Evolutionary conservation across 2,888 invertebrate genomes (phyloP), one percentile per base, ranked within the genome.

Genomic region (Chymomyza fuscimana): DNA sequence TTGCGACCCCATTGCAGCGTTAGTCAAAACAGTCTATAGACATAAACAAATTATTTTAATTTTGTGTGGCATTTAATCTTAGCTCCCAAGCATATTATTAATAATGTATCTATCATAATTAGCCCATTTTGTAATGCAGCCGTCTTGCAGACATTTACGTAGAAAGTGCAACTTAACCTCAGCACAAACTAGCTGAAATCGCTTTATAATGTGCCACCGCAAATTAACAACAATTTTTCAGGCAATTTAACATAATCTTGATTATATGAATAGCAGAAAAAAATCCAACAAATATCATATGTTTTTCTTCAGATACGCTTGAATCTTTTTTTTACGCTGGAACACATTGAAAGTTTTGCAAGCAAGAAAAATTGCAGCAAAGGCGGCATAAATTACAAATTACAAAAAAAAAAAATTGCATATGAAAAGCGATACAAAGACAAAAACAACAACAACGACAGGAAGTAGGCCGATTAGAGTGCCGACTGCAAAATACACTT

Each of bases 191-290:
- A 19, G 15, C 56, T 73, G 74, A 75, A 82, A 86, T 84, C 72
- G 86, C 79, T 86, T 82, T 84, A 80, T 87, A 87, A 86, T 86
- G 82, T 79, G 77, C 78, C 74, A 65, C 65, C 68, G 80, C 73
- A 82, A 86, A 86, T 86, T 87, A 86, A 77, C 82, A 86, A 81
- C 86, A 87, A 84, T 88, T 88, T 87, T 84, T 74, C 86, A 79
- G 77, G 65, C 87, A 87, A 87, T 87, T 87, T 83, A 88, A 87
- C 86, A 84, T 80, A 79, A 87, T 86, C 87, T 86, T 80, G 84
- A 86, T 87, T 74, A 76, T 77, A 71, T 76, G 62, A 73, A 69
- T 74, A 72, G 74, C 65, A 64, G 67, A 67, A 63, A 46, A 50
- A 50, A 32, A 22, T 36, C 46, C 5, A 29, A 56, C 58, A 67